Evolutionary conservation across 2,113 vertebrate genomes (phyloP).

Genomic region (Alaudala cheleensis): DNA sequence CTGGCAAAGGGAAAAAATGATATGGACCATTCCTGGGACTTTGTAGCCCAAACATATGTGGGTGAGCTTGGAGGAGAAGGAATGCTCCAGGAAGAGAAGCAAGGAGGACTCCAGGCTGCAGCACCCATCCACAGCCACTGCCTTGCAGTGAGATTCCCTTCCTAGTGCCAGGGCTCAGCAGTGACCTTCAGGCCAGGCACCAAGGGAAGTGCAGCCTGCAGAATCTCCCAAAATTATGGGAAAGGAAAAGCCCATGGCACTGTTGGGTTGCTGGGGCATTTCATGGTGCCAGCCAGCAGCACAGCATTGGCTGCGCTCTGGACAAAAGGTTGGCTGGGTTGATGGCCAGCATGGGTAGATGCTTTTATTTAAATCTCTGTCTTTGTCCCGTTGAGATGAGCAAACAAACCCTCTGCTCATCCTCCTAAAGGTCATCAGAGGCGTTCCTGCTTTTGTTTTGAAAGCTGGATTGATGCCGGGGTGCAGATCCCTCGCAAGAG

Average conservation of each 20-base stretch:
- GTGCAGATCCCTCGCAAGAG: neutral
- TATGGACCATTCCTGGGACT: neutral
- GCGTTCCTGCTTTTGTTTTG: slow-evolving; percentile 55
- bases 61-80: neutral
- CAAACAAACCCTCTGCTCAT: slow-evolving; percentile 47
- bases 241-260: neutral
- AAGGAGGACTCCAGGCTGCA: neutral
- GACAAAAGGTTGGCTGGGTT: slow-evolving; percentile 28
- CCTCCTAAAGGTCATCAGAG: slow-evolving; percentile 54
- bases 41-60: neutral
- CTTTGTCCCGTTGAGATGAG: slow-evolving; percentile 29
- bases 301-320: accelerated
- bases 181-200: neutral
- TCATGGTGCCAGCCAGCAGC: neutral
- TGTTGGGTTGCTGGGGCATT: neutral
- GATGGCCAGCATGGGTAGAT: neutral
- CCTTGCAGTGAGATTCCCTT: neutral
- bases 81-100: neutral
- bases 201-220: neutral
- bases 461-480: slow-evolving; percentile 30
- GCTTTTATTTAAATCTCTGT: slow-evolving; percentile 30
- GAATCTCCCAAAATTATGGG: neutral
- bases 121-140: accelerated
- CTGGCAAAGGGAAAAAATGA: neutral
- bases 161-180: neutral